Percentiles rank a stretch among this genome's conserved stretches.
phyloP scores from a whole-genome alignment of 1,140 invertebrate species.

The Limonius californicus region DNA sequence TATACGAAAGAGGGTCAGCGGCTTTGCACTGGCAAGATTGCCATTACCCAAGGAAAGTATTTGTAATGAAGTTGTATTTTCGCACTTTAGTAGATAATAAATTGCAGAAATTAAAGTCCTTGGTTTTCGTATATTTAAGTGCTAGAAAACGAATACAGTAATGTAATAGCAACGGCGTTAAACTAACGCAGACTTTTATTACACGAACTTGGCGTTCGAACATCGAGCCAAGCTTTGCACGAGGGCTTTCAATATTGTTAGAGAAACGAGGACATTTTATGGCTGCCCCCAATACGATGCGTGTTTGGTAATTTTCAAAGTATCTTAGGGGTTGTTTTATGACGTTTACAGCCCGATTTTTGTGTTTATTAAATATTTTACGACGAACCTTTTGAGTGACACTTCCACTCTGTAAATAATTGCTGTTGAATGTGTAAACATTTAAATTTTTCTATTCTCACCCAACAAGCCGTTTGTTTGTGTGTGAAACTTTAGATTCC shows the following conservation, averaged over 20 bases:
- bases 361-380: slow-evolving; percentile 6
- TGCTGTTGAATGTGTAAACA: too few relatives aligned
- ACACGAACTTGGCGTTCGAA: slow-evolving; percentile 2
- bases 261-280: slow-evolving; percentile 15
- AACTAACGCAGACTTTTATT: slow-evolving; percentile 4
- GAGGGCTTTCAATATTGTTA: slow-evolving; percentile 15
- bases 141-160: neutral
- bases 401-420: too few relatives aligned
- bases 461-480: too few relatives aligned
- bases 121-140: neutral
- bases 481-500: too few relatives aligned
- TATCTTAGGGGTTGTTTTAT: slow-evolving; percentile 14
- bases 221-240: slow-evolving; percentile 10
- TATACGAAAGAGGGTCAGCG: too few relatives aligned
- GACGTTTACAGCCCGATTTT: neutral
- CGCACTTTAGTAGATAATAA: too few relatives aligned
- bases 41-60: too few relatives aligned
- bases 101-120: neutral
- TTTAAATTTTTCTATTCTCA: too few relatives aligned
- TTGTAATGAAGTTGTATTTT: too few relatives aligned
- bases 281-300: slow-evolving; percentile 12
- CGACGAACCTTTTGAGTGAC: too few relatives aligned
- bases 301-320: slow-evolving; percentile 14
- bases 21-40: too few relatives aligned
- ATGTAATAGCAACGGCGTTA: neutral